These are phyloP conservation scores for Calameuta pallipes DNA, from an alignment of 2,888 invertebrate genomes.

Conservation along the genomic window DNA sequence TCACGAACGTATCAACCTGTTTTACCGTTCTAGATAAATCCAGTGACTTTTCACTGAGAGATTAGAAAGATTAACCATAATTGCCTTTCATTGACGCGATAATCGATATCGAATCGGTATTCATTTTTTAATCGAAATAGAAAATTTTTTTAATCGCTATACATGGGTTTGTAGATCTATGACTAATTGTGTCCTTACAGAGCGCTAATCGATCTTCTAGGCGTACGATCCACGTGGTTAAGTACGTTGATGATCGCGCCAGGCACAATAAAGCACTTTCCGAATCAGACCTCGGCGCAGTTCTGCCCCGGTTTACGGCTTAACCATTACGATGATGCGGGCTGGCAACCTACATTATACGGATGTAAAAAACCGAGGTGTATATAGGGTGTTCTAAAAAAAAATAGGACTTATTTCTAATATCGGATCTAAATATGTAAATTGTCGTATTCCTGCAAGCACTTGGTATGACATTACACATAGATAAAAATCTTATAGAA, in stretches of 20 bases:
- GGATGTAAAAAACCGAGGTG: slow-evolving; percentile 35
- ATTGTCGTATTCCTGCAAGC: background rate
- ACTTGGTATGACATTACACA: background rate
- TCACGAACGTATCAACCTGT: slow-evolving; percentile 34
- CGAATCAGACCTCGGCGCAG: slow-evolving; percentile 27
- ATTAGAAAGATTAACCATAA: background rate
- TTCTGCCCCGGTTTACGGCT: slow-evolving; percentile 43
- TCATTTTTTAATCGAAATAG: no score
- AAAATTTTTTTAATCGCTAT: no score
- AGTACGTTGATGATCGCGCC: background rate
- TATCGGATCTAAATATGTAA: background rate
- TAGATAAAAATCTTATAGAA: background rate
- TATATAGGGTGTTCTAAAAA: background rate
- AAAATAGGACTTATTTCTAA: background rate
- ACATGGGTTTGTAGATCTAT: background rate
- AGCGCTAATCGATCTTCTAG: background rate
- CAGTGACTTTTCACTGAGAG: background rate
- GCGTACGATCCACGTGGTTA: background rate
- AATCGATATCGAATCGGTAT: background rate
- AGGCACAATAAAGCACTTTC: slow-evolving; percentile 15
- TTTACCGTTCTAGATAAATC: slow-evolving; percentile 40
- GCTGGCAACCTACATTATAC: slow-evolving; percentile 46
- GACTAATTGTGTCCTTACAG: background rate
- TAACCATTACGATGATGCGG: slow-evolving; percentile 40
- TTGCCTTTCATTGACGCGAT: background rate